These are phyloP conservation scores for Salvelinus namaycush DNA, from an alignment of 2,113 vertebrate genomes.

Conservation along the genomic window DNA sequence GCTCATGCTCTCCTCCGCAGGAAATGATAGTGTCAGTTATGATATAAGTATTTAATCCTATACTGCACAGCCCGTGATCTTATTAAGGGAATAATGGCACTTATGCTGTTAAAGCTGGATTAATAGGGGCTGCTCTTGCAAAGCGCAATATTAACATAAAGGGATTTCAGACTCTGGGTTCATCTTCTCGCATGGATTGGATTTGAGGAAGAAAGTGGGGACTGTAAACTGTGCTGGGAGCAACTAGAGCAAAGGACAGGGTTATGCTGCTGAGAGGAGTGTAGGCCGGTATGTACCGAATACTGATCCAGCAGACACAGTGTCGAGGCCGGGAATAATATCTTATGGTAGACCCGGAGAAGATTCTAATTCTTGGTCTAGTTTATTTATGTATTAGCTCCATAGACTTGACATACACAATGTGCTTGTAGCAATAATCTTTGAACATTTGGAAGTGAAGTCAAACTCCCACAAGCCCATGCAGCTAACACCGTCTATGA, in stretches of 20 bases:
- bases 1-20: slow-evolving; percentile 61
- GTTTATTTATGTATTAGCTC: too few relatives aligned
- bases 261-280: slow-evolving; percentile 22
- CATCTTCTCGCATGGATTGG: slow-evolving; percentile 64
- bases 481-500: too few relatives aligned
- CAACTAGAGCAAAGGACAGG: slow-evolving; percentile 24
- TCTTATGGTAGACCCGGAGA: too few relatives aligned
- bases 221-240: slow-evolving; percentile 56
- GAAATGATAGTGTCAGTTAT: slow-evolving; percentile 78
- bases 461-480: too few relatives aligned
- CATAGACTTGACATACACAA: too few relatives aligned
- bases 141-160: slow-evolving; percentile 81
- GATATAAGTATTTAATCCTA: slow-evolving; percentile 82
- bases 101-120: slow-evolving; percentile 80
- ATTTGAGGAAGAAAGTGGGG: slow-evolving; percentile 46
- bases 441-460: too few relatives aligned
- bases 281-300: slow-evolving; percentile 7
- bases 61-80: slow-evolving; percentile 80
- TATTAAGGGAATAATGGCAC: slow-evolving; percentile 82
- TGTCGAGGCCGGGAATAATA: too few relatives aligned
- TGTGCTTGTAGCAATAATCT: too few relatives aligned
- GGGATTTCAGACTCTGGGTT: slow-evolving; percentile 72
- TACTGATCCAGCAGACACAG: slow-evolving; percentile 14
- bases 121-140: slow-evolving; percentile 76
- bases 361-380: too few relatives aligned